phyloP scores from a whole-genome alignment of 2,113 vertebrate genomes.

The Carettochelys insculpta region DNA sequence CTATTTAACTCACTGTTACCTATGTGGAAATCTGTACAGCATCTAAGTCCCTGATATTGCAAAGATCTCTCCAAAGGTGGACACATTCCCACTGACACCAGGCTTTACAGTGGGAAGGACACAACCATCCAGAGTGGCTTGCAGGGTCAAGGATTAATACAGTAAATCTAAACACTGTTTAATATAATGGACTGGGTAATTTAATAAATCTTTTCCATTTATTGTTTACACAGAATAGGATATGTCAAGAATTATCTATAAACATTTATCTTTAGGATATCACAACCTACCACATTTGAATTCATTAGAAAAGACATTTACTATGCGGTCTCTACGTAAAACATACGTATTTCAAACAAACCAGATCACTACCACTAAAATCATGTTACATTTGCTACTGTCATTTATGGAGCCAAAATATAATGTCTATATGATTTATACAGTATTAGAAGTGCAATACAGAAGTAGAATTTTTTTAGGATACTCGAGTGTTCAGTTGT shows the following conservation, averaged over 20 bases:
- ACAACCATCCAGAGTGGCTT: background rate
- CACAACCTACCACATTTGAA: background rate
- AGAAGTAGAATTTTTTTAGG: too few relatives aligned
- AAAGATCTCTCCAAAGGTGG: background rate
- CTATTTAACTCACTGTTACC: background rate
- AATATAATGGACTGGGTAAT: background rate
- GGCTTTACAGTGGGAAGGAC: background rate
- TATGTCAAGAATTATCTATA: background rate
- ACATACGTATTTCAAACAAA: too few relatives aligned
- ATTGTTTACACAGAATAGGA: background rate
- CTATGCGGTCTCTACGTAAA: too few relatives aligned
- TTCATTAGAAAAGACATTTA: too few relatives aligned
- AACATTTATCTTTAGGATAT: background rate
- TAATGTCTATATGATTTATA: too few relatives aligned
- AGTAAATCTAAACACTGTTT: background rate
- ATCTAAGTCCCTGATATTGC: accelerated
- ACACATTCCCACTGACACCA: background rate
- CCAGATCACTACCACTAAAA: background rate
- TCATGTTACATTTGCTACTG: background rate
- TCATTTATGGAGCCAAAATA: background rate
- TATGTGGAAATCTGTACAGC: background rate
- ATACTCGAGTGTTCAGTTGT: too few relatives aligned
- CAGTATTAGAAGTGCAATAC: too few relatives aligned
- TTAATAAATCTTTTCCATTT: background rate
- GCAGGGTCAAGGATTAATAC: background rate